Base-by-base conservation (phyloP, 2,888 invertebrate genomes). In the Spodoptera exigua region DNA sequence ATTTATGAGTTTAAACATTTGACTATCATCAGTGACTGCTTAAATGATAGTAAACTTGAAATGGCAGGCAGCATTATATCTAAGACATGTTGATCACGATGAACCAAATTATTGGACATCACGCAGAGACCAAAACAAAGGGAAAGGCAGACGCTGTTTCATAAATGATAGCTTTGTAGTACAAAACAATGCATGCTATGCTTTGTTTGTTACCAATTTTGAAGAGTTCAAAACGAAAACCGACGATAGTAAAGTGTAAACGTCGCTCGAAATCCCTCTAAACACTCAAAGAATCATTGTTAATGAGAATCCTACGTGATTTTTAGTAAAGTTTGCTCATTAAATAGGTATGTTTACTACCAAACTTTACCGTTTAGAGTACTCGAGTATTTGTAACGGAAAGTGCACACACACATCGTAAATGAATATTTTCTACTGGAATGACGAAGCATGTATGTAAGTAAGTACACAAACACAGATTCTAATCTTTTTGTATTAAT, bases 261-360 rank as follows among this genome's bases (percentile, higher is more conserved):
- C 39, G 57, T 45, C 36, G 44, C 46, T 85, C 84, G 87, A 87
- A 88, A 88, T 84, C 87, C 86, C 87, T 88, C 82, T 65, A 72
- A 57, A 72, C 67, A 67, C 73, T 70, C 64, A 65, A 70, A 61
- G 48, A 52, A 43, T 76, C 64, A 74, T 79, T 76, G 74, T 74
- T 85, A 83, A 88, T 84, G 86, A 83, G 80, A 82, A 78, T 80
- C 82, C 82, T 80, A 81, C 84, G 86, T 87, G 85, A 80, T 79
- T 76, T 63, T 27, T 62, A 46, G 40, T 76, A 69, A 77, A 74
- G 74, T 84, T 82, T 82, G 75, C 75, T 70, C 65, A 71, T 76
- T 76, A 74, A 76, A 79, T 67, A 74, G 41, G 60, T 59, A 61
- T 72, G 67, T 80, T 78, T 78, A 56, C 46, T 51, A 65, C 53